These are phyloP conservation scores for Pavo muticus DNA, from an alignment of 2,113 vertebrate species.

Conservation along the genomic window DNA sequence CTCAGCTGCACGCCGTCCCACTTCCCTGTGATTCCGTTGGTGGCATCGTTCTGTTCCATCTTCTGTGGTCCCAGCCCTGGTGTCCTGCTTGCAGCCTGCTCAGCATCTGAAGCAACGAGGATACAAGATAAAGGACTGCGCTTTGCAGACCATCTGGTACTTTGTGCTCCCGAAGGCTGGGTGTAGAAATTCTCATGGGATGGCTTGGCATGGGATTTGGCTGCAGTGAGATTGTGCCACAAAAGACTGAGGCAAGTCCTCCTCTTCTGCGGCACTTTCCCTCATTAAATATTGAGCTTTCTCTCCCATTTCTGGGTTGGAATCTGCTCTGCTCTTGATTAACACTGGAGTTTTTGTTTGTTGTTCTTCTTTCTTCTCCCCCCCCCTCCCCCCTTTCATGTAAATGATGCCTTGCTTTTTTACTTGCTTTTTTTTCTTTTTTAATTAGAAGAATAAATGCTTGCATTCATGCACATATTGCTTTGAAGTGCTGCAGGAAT, in stretches of 20 bases:
- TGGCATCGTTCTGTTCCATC: neutral
- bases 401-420: constrained; percentile 59
- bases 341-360: constrained; percentile 52
- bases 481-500: constrained; percentile 66
- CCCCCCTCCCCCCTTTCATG: constrained; percentile 16
- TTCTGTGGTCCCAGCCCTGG: fast-evolving
- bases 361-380: neutral
- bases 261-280: neutral
- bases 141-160: neutral
- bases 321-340: constrained; percentile 9
- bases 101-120: neutral
- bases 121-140: neutral
- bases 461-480: constrained; percentile 55
- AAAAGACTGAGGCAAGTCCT: neutral
- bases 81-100: neutral
- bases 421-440: constrained; percentile 16
- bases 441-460: constrained; percentile 66
- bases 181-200: neutral
- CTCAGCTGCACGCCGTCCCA: fast-evolving
- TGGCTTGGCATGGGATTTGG: neutral
- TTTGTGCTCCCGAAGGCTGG: neutral
- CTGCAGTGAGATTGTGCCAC: neutral
- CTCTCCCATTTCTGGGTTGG: neutral
- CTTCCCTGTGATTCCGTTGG: neutral
- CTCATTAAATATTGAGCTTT: constrained; percentile 40